A percentile compares a stretch with the other conserved stretches of the same genome.
Evolutionary conservation across 2,888 invertebrate genomes (phyloP).

Genomic region (Crocallis elinguaria): DNA sequence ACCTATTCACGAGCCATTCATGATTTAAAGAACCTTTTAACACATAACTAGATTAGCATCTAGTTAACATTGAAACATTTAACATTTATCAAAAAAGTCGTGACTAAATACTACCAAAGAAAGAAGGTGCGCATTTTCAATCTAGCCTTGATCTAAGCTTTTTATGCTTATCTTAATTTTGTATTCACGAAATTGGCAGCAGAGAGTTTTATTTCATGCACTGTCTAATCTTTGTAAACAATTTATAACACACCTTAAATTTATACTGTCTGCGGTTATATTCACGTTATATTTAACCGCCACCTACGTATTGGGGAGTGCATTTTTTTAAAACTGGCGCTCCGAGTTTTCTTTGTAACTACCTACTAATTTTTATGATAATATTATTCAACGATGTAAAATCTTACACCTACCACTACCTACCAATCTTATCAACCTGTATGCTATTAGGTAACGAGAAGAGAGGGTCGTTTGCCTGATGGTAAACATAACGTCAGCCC

Average conservation of each 20-base stretch:
- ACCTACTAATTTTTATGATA: no score
- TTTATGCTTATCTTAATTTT: slow-evolving; percentile 66
- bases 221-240: neutral
- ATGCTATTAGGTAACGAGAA: no score
- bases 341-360: no score
- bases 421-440: no score
- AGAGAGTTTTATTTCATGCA: slow-evolving; percentile 23
- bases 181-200: slow-evolving; percentile 60
- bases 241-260: neutral
- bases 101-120: slow-evolving; percentile 46
- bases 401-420: no score
- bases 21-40: slow-evolving; percentile 28
- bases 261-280: no score
- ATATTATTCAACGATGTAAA: no score
- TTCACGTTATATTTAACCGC: no score
- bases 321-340: no score
- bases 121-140: slow-evolving; percentile 43
- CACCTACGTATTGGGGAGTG: no score
- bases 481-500: no score
- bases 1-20: slow-evolving; percentile 29
- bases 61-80: slow-evolving; percentile 43
- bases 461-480: no score
- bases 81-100: slow-evolving; percentile 51
- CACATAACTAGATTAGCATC: slow-evolving; percentile 32
- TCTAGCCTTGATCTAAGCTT: slow-evolving; percentile 61